Base-by-base conservation (phyloP, 2,797 vertebrate species). In the Schizothorax lantsangensis region DNA sequence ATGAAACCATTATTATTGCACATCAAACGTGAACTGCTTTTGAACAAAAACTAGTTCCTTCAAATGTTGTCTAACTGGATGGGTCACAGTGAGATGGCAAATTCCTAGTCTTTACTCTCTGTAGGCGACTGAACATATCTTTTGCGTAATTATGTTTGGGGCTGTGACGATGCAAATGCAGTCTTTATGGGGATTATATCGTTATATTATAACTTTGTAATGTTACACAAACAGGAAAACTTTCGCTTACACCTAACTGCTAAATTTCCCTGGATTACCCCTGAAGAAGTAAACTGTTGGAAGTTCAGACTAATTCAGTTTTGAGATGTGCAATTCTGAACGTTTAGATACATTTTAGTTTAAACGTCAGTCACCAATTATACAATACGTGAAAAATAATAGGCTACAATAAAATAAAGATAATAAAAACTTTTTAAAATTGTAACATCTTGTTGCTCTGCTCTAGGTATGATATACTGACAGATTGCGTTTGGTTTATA, bases 1-100 rank as follows among this genome's bases (percentile, higher is more conserved):
- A 11, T 17, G 15, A 62, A 79, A 45, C 23, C 0, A 8, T 5
- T 43, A 15, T 45, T 68, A 43, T 19, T 64, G 57, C 33, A n/a
- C 49, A 73, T 54, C 23, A 73, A 19, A 17, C 0, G 0, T 3
- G 64, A 52, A 54, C 0, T 33, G n/a, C n/a, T 33, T 80, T 80
- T 3, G 26, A 45, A 47, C 38, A 26, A 78, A 57, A 14, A 54
- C 3, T 9, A 36, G 26, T 79, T 30, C 15, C 23, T 52, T 57
- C 0, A 45, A 80, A 85, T 85, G 77, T 71, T 54, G 49, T 62
- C 21, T 30, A 80, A 85, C 66, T 38, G 77, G 77, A 73, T 47
- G 6, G 23, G 12, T 43, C 17, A 77, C 4, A 5, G 40, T 19
- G 45, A 68, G 40, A 73, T 84, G 59, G 45, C n/a, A 45, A 57